Base-by-base conservation (phyloP, 2,113 vertebrate genomes). In the Chamaea fasciata region DNA sequence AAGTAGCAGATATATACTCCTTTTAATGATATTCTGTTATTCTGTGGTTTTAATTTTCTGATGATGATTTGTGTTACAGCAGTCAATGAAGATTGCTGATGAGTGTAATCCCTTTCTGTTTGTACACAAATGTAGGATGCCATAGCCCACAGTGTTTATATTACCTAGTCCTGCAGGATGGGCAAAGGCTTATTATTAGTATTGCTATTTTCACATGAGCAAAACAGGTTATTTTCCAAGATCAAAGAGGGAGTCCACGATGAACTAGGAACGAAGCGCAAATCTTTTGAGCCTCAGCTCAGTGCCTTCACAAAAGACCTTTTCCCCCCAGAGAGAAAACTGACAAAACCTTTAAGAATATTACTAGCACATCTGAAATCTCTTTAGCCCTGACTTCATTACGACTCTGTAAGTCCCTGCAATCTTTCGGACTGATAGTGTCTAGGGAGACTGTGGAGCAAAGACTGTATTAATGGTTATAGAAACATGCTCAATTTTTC, bases 271-370 rank as follows among this genome's bases (percentile, higher is more conserved):
- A 67, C 0, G 0, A 90, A 83, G 64, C 26, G 44, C 27, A 93
- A 87, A 86, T 89, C 81, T 90, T 90, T 69, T 83, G 87, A 95
- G 87, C 79, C 37, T 83, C 82, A 59, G 52, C 30, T 88, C 55
- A 86, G 35, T 37, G 47, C n/a, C 39, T 91, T 90, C 87, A 86
- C 70, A 56, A 95, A 94, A 92, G 56, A 82, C 42, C 22, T 90
- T 73, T 87, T 92, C 75, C 52, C 55, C 42, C 70, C 7, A 78
- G 60, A 92, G 23, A 69, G 21, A 65, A 92, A 90, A 85, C 70
- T 69, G 84, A 85, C 63, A 94, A 95, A 96, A 91, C 71, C 70
- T 88, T 87, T 85, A 75, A 63, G 42, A 80, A 83, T 91, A 78
- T 90, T 94, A 88, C 39, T 28, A 92, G 28, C 39, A 83, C 57